Evolutionary conservation across 1,140 invertebrate genomes (phyloP).

Genomic region (Platyscapa corneri): DNA sequence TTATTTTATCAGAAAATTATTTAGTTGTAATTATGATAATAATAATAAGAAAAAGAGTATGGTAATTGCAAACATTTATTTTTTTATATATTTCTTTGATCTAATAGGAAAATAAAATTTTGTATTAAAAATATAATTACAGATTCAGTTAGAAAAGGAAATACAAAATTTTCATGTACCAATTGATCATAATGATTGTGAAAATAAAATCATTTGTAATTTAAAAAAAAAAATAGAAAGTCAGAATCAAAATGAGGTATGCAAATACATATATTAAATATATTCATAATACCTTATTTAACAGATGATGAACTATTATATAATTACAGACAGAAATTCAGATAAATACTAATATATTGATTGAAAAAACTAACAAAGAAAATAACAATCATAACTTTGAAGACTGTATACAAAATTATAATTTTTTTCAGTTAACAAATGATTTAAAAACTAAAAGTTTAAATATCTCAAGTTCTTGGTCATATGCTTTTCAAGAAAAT

Average conservation of each 20-base stretch:
- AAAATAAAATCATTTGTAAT: background rate
- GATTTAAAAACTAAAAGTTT: slow-evolving; percentile 13
- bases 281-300: background rate
- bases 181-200: background rate
- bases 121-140: background rate
- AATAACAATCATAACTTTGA: background rate
- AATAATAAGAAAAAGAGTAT: too few relatives aligned
- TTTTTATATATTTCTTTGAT: too few relatives aligned
- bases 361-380: background rate
- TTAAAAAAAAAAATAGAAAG: background rate
- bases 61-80: too few relatives aligned
- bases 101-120: background rate
- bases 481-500: slow-evolving; percentile 29
- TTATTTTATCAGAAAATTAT: too few relatives aligned
- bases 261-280: background rate
- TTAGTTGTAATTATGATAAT: too few relatives aligned
- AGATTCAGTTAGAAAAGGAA: background rate
- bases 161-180: background rate
- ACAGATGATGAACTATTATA: background rate
- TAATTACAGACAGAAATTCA: background rate
- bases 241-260: background rate
- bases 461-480: slow-evolving; percentile 8
- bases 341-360: background rate
- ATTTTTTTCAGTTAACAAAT: background rate
- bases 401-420: background rate